Evolutionary conservation across 2,113 vertebrate species (phyloP), one percentile per base, ranked within the genome.

Genomic region (Chionomys nivalis): DNA sequence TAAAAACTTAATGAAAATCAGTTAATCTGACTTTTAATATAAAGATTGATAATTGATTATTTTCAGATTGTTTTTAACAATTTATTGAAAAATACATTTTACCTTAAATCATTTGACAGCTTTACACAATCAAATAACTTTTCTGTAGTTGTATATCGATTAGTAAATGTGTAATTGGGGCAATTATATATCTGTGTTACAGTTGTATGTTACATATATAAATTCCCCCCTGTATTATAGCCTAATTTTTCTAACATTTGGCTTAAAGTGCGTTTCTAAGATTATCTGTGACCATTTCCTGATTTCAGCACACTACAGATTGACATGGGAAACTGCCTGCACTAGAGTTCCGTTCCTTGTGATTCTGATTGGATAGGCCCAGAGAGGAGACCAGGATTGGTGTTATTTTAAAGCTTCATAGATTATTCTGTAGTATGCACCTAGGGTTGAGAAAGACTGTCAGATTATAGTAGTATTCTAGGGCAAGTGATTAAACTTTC

Each of bases 51-150:
- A 31, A 31, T 93, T 95, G 4, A 8, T 85, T 96, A 49, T 91
- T 94, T 89, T 47, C 9, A 90, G 90, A 81, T 87, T 94, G 19
- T 92, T 93, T 96, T 95, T 83, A 92, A 86, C 10, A 92, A 47
- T 91, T 96, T 8, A 31, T 94, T 96, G 66, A 10, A 93, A 95
- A 92, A 16, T 85, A 52, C 26, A 4, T 77, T 87, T 90, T 92
- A 77, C n/a, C 73, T 91, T 93, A 88, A 94, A 52, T 82, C 85
- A 89, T 77, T 68, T 68, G 65, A 68, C 65, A 33, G 44, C 86
- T 89, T 94, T 91, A 92, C 11, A 49, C 36, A 82, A 68, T 91
- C 66, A 76, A 88, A 16, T 95, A 94, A 94, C 4, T 86, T 96
- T 47, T 93, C 44, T 86, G 0, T 88, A 86, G 23, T 95, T 26